These are phyloP conservation scores for Anodontia alba DNA, from an alignment of 2,888 invertebrate genomes.

Conservation along the genomic window DNA sequence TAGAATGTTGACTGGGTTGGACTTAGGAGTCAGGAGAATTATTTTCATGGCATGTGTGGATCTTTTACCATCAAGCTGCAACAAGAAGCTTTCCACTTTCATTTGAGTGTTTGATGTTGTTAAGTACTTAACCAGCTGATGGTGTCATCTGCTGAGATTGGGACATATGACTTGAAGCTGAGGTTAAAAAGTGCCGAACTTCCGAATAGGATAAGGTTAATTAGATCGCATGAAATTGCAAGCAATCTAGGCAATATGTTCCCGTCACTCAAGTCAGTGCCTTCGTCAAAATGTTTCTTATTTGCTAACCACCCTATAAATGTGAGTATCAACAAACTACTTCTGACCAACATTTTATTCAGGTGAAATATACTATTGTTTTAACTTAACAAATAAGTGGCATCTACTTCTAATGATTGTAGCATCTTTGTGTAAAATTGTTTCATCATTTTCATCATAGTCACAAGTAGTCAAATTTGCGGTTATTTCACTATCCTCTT, in stretches of 20 bases:
- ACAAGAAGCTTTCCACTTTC: not conserved
- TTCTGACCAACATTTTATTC: too few species aligned
- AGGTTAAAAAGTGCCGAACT: not conserved
- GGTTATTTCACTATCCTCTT: too few species aligned
- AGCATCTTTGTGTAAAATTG: too few species aligned
- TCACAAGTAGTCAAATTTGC: too few species aligned
- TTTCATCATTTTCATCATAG: too few species aligned
- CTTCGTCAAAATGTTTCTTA: not conserved
- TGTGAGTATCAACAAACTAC: too few species aligned
- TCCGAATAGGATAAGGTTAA: not conserved
- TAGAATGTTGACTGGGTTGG: too few species aligned
- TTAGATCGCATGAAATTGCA: not conserved
- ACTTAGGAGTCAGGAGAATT: not conserved
- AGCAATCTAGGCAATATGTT: not conserved
- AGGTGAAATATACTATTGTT: too few species aligned
- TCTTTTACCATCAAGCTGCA: not conserved
- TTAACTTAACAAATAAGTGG: too few species aligned
- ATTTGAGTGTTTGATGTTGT: not conserved
- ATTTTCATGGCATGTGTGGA: constrained; percentile 9
- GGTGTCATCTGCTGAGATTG: not conserved
- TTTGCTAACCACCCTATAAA: not conserved
- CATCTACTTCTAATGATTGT: too few species aligned
- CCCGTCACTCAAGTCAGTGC: not conserved
- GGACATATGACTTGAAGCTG: not conserved
- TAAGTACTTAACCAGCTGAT: not conserved